phyloP scores from a whole-genome alignment of 2,888 invertebrate species.

The Nymphalis c-album region DNA sequence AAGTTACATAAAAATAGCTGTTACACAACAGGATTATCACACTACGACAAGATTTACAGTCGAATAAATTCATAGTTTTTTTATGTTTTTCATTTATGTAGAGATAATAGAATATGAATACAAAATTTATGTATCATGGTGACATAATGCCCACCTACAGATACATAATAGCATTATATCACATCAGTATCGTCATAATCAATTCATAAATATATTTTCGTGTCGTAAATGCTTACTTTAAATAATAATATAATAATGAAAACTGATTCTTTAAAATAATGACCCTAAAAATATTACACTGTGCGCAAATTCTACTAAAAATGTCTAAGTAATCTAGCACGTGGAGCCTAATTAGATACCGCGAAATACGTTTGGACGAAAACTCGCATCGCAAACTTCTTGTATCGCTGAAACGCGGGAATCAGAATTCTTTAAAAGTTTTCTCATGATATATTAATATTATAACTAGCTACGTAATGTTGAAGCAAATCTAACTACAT shows the following conservation, averaged over 20 bases:
- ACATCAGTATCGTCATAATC: neutral
- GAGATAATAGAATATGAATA: slow-evolving; percentile 29
- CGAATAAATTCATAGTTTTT: slow-evolving; percentile 29
- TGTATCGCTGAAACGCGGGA: neutral
- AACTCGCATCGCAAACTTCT: too few relatives aligned
- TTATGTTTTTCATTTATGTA: slow-evolving; percentile 19
- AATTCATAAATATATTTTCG: neutral
- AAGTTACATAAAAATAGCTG: slow-evolving; percentile 16
- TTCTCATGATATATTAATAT: slow-evolving; percentile 43
- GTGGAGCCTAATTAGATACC: slow-evolving; percentile 26
- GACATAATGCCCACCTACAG: slow-evolving; percentile 12
- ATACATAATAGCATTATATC: slow-evolving; percentile 8
- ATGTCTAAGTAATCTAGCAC: slow-evolving; percentile 21
- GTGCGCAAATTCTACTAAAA: slow-evolving; percentile 16
- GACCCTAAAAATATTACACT: neutral
- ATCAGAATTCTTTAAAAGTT: neutral
- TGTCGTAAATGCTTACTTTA: too few relatives aligned
- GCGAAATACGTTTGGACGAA: slow-evolving; percentile 15
- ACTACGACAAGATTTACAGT: slow-evolving; percentile 14
- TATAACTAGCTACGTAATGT: too few relatives aligned
- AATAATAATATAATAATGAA: too few relatives aligned
- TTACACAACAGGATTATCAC: slow-evolving; percentile 26
- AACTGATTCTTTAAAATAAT: too few relatives aligned
- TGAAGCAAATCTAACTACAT: too few relatives aligned
- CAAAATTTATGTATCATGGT: slow-evolving; percentile 18